A percentile compares a stretch with the other conserved stretches of the same genome.
Conservation (phyloP, 30 jellyfish, hydroid and myxozoan genomes). For the Aurelia sp. region DNA sequence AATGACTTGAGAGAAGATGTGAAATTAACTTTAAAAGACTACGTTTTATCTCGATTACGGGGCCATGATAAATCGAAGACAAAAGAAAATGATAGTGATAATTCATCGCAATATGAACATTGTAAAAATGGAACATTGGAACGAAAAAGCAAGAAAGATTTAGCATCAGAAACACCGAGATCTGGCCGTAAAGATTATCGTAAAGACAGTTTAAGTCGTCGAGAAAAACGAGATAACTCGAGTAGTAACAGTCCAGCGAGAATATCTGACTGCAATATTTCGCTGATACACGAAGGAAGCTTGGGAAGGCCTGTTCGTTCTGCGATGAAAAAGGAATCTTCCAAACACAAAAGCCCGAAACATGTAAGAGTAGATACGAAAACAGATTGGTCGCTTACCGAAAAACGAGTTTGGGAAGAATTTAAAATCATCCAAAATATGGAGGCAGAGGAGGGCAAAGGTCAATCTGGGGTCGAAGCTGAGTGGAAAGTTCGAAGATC, state of each 20-base stretch:
- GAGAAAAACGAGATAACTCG: slow-evolving; percentile 30
- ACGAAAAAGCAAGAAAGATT: slow-evolving; percentile 33
- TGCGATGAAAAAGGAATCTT: slow-evolving; percentile 60
- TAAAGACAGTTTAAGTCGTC: slow-evolving; percentile 32
- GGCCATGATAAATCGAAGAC: slow-evolving; percentile 51
- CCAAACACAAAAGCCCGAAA: slow-evolving; percentile 64
- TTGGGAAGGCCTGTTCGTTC: slow-evolving; percentile 48
- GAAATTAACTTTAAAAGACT: slow-evolving; percentile 57
- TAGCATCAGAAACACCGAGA: slow-evolving; percentile 40
- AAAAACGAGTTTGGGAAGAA: slow-evolving; percentile 97
- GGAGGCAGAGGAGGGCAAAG: slow-evolving; percentile 91
- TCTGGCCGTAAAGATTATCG: slow-evolving; percentile 21
- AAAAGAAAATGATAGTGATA: slow-evolving; percentile 36
- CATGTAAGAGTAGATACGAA: slow-evolving; percentile 94
- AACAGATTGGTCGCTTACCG: slow-evolving; percentile 93
- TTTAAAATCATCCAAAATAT: slow-evolving; percentile 89
- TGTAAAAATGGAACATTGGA: slow-evolving; percentile 43
- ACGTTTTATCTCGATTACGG: slow-evolving; percentile 65
- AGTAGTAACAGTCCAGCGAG: slow-evolving; percentile 37
- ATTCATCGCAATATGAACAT: slow-evolving; percentile 29
- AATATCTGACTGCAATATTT: slow-evolving; percentile 13
- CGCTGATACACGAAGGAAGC: slow-evolving; percentile 35
- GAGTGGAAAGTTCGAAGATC: slow-evolving; percentile 98
- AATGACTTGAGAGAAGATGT: slow-evolving; percentile 47
- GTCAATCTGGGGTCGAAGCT: slow-evolving; percentile 75